Evolutionary conservation across 2,113 vertebrate genomes (phyloP), one percentile per base, ranked within the genome.

Genomic region (Castor canadensis): DNA sequence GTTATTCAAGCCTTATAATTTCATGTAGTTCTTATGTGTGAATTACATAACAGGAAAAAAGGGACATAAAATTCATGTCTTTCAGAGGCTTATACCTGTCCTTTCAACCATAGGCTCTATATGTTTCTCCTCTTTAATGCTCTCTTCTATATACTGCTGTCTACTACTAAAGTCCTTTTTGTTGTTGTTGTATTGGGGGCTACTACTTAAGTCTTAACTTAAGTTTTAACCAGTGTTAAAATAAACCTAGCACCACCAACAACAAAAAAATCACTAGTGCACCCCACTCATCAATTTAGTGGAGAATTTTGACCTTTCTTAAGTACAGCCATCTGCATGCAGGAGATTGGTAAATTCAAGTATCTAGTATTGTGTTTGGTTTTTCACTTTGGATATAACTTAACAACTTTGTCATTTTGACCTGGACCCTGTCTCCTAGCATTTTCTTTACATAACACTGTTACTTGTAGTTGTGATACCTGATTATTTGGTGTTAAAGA

Each of bases 361-460:
- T 24, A 52, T 62, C 35, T 90, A 47, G 35, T 77, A 28, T 66
- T 91, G 32, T 71, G 30, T 69, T 93, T 67, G n/a, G 24, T 47
- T 94, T 95, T 90, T 94, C 62, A 93, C 30, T 93, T 88, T 52
- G 40, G 71, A 28, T 95, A 28, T 81, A 93, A 81, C 58, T 76
- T 75, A 80, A 77, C 49, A 87, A 45, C 30, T 80, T 75, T 28
- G 0, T 94, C 52, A 47, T 72, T 96, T 91, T 93, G 64, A 80
- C 67, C 80, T 87, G 24, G 8, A 80, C 40, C 7, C 49, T 7
- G 11, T 80, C n/a, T 89, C 64, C 38, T 2, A 56, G 24, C 32
- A 24, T 84, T 91, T 93, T 60, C 67, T 93, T 81, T 75, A 94
- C 62, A 75, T 17, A 83, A 19, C 13, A 26, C 30, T 91, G 86